These are phyloP conservation scores for Indicator maculatus DNA, from an alignment of 2,113 vertebrate species.

Conservation along the genomic window DNA sequence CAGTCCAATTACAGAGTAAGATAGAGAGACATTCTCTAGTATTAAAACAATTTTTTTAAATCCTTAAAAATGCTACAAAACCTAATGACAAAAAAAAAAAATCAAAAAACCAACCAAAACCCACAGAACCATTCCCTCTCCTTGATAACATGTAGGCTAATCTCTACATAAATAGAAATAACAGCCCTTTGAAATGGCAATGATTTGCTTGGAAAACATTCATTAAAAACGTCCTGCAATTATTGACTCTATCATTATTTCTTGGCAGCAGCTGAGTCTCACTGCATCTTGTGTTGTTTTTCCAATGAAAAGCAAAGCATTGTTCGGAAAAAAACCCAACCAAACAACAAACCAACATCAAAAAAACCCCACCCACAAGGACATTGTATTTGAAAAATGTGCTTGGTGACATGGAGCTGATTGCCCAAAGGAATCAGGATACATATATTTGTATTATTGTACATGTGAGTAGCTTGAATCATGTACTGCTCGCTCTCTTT, in stretches of 20 bases:
- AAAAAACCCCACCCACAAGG: not conserved
- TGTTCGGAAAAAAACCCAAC: not conserved
- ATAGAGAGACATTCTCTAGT: not conserved
- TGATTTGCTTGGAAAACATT: slow-evolving; percentile 73
- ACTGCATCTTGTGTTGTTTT: slow-evolving; percentile 9
- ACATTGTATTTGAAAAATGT: slow-evolving; percentile 11
- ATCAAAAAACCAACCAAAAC: no score
- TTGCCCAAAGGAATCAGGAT: slow-evolving; percentile 20
- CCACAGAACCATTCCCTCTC: not conserved
- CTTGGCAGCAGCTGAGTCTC: slow-evolving; percentile 55
- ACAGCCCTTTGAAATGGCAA: slow-evolving; percentile 64
- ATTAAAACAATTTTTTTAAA: not conserved
- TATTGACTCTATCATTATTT: slow-evolving; percentile 67
- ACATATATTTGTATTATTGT: slow-evolving; percentile 63
- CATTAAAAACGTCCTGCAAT: slow-evolving; percentile 68
- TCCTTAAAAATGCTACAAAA: not conserved
- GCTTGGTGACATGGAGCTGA: slow-evolving; percentile 34
- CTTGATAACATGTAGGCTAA: slow-evolving; percentile 8
- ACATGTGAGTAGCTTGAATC: slow-evolving; percentile 65
- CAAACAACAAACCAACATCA: not conserved
- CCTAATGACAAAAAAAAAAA: not conserved
- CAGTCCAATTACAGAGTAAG: slow-evolving; percentile 2
- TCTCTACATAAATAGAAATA: slow-evolving; percentile 51
- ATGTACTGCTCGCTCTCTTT: slow-evolving; percentile 37
- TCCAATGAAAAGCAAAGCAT: slow-evolving; percentile 10